A percentile compares a stretch with the other conserved stretches of the same genome.
phyloP scores from a whole-genome alignment of 1,140 invertebrate species.

The Planococcus citri region DNA sequence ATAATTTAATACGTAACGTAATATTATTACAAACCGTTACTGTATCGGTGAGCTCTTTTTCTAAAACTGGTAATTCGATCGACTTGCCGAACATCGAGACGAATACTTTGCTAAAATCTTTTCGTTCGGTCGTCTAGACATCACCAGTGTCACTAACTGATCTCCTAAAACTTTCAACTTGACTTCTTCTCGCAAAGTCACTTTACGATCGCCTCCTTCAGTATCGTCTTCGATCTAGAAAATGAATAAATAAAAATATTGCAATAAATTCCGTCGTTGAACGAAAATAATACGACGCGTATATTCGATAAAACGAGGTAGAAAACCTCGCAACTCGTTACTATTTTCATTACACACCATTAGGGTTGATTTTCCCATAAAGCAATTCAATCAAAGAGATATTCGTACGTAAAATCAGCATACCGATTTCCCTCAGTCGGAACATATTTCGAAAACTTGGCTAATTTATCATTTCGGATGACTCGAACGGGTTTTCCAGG shows the following conservation, averaged over 20 bases:
- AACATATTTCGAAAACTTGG: constrained; percentile 63
- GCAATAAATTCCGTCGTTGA: background rate
- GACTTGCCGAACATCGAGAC: constrained; percentile 36
- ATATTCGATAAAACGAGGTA: too few species aligned
- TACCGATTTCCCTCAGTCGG: constrained; percentile 58
- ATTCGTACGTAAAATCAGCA: too few species aligned
- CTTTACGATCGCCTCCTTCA: constrained; percentile 44
- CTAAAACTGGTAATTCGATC: constrained; percentile 38
- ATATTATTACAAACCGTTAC: constrained; percentile 41
- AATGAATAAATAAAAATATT: constrained; percentile 21
- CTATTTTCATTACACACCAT: too few species aligned
- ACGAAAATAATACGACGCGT: constrained; percentile 24
- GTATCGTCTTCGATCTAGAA: constrained; percentile 40
- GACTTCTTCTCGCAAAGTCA: constrained; percentile 42
- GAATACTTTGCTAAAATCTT: constrained; percentile 39
- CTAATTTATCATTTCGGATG: constrained; percentile 59
- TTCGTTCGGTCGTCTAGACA: constrained; percentile 34
- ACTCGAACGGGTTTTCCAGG: constrained; percentile 66
- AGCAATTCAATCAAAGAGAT: too few species aligned
- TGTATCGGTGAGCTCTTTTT: constrained; percentile 38
- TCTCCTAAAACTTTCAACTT: constrained; percentile 42
- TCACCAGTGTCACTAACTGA: constrained; percentile 42
- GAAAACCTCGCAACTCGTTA: too few species aligned
- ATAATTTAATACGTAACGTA: too few species aligned
- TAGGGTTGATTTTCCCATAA: too few species aligned